Evolutionary conservation across 1,140 invertebrate genomes (phyloP).

Genomic region (Calliphora vicina): DNA sequence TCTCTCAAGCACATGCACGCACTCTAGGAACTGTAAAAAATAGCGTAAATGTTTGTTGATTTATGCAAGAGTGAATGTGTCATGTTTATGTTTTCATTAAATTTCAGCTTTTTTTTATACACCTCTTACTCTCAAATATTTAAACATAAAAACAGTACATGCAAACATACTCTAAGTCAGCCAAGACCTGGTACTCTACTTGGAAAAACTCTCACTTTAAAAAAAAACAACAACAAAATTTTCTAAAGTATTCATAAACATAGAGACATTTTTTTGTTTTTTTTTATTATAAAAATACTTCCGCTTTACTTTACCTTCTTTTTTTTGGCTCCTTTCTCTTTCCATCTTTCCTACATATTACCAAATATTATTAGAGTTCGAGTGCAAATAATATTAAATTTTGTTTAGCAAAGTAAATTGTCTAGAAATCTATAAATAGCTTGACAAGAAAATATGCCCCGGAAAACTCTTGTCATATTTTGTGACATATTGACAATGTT

Average conservation of each 20-base stretch:
- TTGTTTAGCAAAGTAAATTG: not conserved
- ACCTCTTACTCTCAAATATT: not conserved
- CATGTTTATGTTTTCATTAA: not conserved
- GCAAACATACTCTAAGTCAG: not conserved
- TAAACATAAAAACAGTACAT: not conserved
- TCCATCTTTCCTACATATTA: too few relatives aligned
- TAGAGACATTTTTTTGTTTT: not conserved
- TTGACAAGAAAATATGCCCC: not conserved
- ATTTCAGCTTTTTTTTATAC: not conserved
- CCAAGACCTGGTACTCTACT: not conserved
- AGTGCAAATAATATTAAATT: not conserved
- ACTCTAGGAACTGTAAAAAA: too few relatives aligned
- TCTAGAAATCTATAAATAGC: not conserved
- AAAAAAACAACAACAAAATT: not conserved
- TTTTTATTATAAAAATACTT: not conserved
- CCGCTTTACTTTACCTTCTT: not conserved
- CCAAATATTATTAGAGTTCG: too few relatives aligned
- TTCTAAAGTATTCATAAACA: not conserved
- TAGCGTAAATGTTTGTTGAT: too few relatives aligned
- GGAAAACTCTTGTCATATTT: not conserved
- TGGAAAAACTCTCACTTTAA: not conserved
- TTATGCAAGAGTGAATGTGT: not conserved
- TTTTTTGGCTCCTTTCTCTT: not conserved
- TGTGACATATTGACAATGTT: constrained; percentile 24
- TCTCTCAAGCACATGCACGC: too few relatives aligned